Conservation (phyloP, 1,140 invertebrate genomes). For the Zaprionus africanus region DNA sequence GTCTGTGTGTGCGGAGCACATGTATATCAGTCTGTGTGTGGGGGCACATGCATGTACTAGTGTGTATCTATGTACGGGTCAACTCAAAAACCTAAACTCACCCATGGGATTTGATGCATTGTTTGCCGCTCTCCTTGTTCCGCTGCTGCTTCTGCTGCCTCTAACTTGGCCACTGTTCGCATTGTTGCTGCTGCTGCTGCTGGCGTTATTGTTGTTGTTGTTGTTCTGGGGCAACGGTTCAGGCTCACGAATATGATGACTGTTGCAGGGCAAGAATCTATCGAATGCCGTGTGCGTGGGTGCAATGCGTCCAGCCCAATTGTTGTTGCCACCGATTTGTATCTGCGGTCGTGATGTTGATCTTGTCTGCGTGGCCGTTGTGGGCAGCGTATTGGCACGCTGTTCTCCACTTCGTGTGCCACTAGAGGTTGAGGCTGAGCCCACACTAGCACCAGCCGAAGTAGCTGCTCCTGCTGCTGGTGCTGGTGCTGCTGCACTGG, state of each 20-base stretch:
- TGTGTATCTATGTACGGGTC: not conserved
- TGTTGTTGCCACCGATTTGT: conserved; percentile 84
- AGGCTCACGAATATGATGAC: conserved; percentile 81
- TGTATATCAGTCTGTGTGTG: not conserved
- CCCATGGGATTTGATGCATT: conserved; percentile 5
- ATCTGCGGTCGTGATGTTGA: conserved; percentile 88
- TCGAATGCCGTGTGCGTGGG: conserved; percentile 83
- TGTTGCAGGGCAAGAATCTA: conserved; percentile 83
- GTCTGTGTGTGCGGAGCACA: not conserved
- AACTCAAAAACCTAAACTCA: conserved; percentile 31
- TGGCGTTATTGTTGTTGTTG: conserved; percentile 33
- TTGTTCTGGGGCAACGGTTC: conserved; percentile 46
- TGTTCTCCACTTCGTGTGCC: conserved; percentile 82
- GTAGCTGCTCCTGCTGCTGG: conserved; percentile 12
- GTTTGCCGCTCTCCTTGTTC: conserved; percentile 3
- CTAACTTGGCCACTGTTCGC: conserved; percentile 7
- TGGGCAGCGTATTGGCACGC: conserved; percentile 88
- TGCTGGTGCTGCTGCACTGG: conserved; percentile 20
- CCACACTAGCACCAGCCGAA: conserved; percentile 16
- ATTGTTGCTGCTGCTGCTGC: conserved; percentile 12
- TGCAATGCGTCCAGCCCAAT: conserved; percentile 75
- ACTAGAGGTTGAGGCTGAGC: conserved; percentile 65
- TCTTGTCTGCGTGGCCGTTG: conserved; percentile 88
- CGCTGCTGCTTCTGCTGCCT: not conserved
- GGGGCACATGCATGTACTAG: not conserved